Percentiles rank a stretch among this genome's conserved stretches.
Evolutionary conservation across 2,888 invertebrate genomes (phyloP).

Genomic region (Rutpela maculata): DNA sequence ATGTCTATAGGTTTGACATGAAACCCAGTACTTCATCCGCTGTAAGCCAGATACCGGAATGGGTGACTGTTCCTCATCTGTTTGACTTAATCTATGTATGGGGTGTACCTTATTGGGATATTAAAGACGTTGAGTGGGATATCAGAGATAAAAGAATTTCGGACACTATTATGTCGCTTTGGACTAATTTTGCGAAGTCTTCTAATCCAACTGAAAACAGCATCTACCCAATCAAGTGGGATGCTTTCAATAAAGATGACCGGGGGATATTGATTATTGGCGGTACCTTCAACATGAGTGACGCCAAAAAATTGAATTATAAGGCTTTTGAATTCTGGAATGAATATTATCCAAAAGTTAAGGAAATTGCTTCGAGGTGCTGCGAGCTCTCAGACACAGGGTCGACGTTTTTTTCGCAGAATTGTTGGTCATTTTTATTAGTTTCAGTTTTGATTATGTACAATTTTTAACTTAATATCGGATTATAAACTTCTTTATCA

Average conservation of each 20-base stretch:
- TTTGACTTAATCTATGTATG: conserved; percentile 89
- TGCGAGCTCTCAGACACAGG: conserved; percentile 77
- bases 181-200: conserved; percentile 86
- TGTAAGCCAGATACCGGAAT: conserved; percentile 82
- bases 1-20: conserved; percentile 85
- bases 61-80: conserved; percentile 89
- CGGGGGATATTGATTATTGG: conserved; percentile 86
- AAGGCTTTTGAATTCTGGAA: conserved; percentile 90
- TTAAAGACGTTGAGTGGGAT: conserved; percentile 83
- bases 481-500: neutral
- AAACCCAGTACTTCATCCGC: conserved; percentile 82
- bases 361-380: conserved; percentile 84
- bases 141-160: conserved; percentile 85
- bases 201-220: conserved; percentile 83
- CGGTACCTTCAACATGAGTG: conserved; percentile 86
- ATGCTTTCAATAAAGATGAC: conserved; percentile 80
- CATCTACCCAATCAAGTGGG: conserved; percentile 85
- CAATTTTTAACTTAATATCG: conserved; percentile 2
- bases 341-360: conserved; percentile 86
- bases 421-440: neutral
- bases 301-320: conserved; percentile 81
- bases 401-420: neutral
- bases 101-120: conserved; percentile 84
- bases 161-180: conserved; percentile 87
- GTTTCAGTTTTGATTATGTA: conserved; percentile 12